Evolutionary conservation across 2,113 vertebrate genomes (phyloP), one percentile per base, ranked within the genome.

Genomic region (Nibea albiflora): DNA sequence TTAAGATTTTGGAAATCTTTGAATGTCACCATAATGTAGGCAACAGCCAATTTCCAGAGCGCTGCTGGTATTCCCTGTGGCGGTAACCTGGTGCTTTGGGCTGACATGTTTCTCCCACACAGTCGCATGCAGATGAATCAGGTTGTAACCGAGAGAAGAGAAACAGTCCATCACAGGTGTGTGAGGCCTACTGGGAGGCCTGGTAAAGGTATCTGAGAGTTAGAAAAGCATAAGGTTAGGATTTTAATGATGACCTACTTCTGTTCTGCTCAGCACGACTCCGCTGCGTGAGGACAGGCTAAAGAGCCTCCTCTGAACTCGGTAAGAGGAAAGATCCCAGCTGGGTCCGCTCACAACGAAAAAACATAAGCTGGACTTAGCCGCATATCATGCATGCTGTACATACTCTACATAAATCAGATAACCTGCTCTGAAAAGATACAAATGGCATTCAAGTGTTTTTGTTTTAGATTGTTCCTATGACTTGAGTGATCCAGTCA

Each of bases 201-300:
- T 28, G 49, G 46, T 69, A 20, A 61, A 74, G 50, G 63, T 53
- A 78, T 44, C 66, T 70, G 73, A 54, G 52, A 76, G 31, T 76
- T 49, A 50, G 57, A 66, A 71, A 80, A 84, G 77, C 62, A 49
- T 4, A 20, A 60, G 35, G 22, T 86, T 26, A 17, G 50, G 77
- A 66, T 78, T 84, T 71, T 67, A 80, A 74, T 70, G 53, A 17
- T 88, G 88, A 89, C 89, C 88, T 86, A 92, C 77, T 92, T 92
- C 69, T 54, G 5, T 69, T 84, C 15, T 16, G 26, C 28, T 73
- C 58, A 44, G 71, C 39, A 19, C 11, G 4, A 42, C 42, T 52
- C 49, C 47, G 11, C 28, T 42, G 44, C 39, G 50, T 1, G 14
- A 74, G 77, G 49, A 74, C 70, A 49, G 42, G 77, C 26, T 63